Evolutionary conservation across 2,888 invertebrate genomes (phyloP), one percentile per base, ranked within the genome.

Genomic region (Xestia rhomboidea): DNA sequence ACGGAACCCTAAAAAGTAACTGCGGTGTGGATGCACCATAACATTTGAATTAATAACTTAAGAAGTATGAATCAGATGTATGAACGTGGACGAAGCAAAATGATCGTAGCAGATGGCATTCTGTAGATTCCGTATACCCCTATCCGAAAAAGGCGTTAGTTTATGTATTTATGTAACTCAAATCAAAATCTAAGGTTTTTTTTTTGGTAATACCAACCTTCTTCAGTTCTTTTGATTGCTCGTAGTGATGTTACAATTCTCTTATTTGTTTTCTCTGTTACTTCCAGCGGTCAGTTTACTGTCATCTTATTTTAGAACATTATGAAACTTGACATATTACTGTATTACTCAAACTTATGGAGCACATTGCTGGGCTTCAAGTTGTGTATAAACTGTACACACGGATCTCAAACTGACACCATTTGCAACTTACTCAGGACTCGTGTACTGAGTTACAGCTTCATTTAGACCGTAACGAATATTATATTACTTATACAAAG

Each of bases 401-500:
- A 73, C 11, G 68, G 44, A 73, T 64, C 68, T 73, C 62, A 70
- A 83, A 83, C 62, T 57, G 62, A 70, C 57, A n/a, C 79, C 27
- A 73, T 67, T 73, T 79, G 41, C 46, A 68, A 83, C 68, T 66
- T 34, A 73, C 62, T 73, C 27, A 41, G 49, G 7, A 57, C 67
- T 79, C 21, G 46, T 57, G 24, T n/a, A 54, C 62, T 44, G 18
- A 67, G 21, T 67, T 57, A 57, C 18, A 68, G 24, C 2, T n/a
- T 78, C 34, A 63, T 27, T 69, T 24, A 54, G 27, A 79, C 44
- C 67, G 46, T 21, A 21, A 13, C 24, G 38, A 60, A 77, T 57
- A 77, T 57, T 57, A 69, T 34, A 62, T 49, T 13, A 62, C 18
- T 62, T 30, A n/a, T 4, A 34, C 24, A 15, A 60, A 74, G 34